phyloP scores from a whole-genome alignment of 2,888 invertebrate species.

The Priapulus caudatus region DNA sequence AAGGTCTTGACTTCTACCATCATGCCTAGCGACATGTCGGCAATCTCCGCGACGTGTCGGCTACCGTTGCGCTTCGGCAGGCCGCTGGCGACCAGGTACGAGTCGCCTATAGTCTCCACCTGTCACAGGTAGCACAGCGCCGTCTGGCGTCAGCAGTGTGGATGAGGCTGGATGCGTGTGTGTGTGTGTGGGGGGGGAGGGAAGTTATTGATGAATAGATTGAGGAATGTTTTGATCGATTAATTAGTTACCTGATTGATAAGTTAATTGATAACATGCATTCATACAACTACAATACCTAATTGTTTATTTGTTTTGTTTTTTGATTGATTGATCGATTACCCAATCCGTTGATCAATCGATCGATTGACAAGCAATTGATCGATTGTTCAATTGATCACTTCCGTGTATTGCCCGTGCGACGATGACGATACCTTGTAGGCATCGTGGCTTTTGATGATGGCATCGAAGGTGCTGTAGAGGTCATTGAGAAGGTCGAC shows the following conservation, averaged over 20 bases:
- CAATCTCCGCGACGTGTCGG: conserved; percentile 1
- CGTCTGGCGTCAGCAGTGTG: too few relatives aligned
- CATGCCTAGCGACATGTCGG: background rate
- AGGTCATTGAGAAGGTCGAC: background rate
- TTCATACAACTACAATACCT: too few relatives aligned
- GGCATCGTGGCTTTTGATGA: background rate
- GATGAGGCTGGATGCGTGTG: too few relatives aligned
- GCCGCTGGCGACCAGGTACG: background rate
- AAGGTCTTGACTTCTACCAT: background rate
- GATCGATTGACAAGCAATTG: too few relatives aligned
- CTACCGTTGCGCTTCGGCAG: background rate
- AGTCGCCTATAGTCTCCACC: background rate
- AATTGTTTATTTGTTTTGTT: background rate
- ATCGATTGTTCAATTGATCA: background rate
- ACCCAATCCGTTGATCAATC: too few relatives aligned
- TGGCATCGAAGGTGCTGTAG: background rate
- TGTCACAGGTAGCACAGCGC: too few relatives aligned
- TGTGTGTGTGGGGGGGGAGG: too few relatives aligned
- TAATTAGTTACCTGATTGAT: too few relatives aligned
- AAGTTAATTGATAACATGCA: too few relatives aligned
- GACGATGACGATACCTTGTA: background rate
- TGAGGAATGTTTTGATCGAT: too few relatives aligned
- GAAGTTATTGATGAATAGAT: too few relatives aligned
- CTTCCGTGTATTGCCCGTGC: background rate
- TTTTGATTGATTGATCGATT: background rate